Base-by-base conservation (phyloP, 2,113 vertebrate genomes). In the Mobula hypostoma region DNA sequence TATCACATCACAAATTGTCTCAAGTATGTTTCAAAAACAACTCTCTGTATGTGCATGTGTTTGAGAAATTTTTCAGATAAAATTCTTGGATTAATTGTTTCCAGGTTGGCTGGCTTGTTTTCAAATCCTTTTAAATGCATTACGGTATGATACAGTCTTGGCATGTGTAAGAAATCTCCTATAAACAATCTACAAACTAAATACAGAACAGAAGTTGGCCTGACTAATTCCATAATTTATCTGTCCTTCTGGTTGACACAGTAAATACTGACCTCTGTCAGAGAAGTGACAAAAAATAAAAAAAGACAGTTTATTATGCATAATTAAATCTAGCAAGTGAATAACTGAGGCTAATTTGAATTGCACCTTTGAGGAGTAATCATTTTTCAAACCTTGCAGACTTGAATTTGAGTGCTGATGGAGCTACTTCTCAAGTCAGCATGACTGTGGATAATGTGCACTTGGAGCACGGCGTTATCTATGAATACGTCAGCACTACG, bases 401-500 rank as follows among this genome's bases (percentile, higher is more conserved):
- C 56, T 95, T 95, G 94, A 95, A 96, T 5, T 94, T 96, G 94
- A 95, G 92, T 79, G 94, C 94, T 94, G 94, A 79, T 8, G 97
- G 97, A 94, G 97, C 96, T 76, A 95, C 95, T 8, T 97, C 98
- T 2, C 95, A 97, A 90, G 95, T 99, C 95, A 99, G 96, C 95
- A 95, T 99, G 96, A 98, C 98, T 0, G 98, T 99, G 94, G 99
- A 99, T 95, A 99, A 99, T 15, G 97, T 97, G 88, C 97, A 98
- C 94, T 95, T 99, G 96, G 99, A 99, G 95, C 98, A 99, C 0
- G 99, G 98, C 0, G 99, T 99, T 15, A 97, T 99, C 27, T 99
- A 99, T 0, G 99, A 99, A 94, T 99, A 99, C 0, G 96, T 98
- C 94, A 99, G 98, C 98, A 98, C 98, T 0, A 98, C 98, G 0